Conservation (phyloP, 2,888 invertebrate species). For the Agrilus cyanescens region DNA sequence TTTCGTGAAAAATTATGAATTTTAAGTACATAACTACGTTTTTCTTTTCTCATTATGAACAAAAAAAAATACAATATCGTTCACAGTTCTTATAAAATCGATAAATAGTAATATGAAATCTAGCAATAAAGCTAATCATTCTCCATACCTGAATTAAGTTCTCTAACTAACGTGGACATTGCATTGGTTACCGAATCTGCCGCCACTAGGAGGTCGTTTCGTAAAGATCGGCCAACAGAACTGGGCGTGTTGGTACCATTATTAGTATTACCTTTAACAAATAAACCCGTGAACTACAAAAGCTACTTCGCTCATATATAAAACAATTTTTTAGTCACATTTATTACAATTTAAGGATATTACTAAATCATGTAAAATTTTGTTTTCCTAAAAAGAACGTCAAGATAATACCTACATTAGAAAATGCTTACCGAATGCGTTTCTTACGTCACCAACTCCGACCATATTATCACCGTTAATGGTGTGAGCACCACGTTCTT, state of each 20-base stretch:
- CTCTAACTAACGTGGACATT: conserved; percentile 93
- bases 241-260: conserved; percentile 34
- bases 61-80: no score
- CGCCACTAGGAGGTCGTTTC: conserved; percentile 84
- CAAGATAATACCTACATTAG: not conserved
- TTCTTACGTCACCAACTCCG: conserved; percentile 47
- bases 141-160: conserved; percentile 79
- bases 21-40: no score
- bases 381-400: no score
- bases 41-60: no score
- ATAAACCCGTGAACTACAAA: no score
- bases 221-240: conserved; percentile 48
- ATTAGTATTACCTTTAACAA: conserved; percentile 14
- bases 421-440: conserved; percentile 33
- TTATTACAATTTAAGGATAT: no score
- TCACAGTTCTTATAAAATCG: no score
- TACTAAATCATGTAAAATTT: no score
- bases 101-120: no score
- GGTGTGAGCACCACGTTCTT: conserved; percentile 22
- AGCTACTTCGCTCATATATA: no score
- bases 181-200: conserved; percentile 97
- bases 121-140: conserved; percentile 13
- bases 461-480: conserved; percentile 38
- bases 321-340: no score
- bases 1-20: no score